Evolutionary conservation across 2,888 invertebrate species (phyloP), one percentile per base, ranked within the genome.

Genomic region (Plemyria rubiginata): DNA sequence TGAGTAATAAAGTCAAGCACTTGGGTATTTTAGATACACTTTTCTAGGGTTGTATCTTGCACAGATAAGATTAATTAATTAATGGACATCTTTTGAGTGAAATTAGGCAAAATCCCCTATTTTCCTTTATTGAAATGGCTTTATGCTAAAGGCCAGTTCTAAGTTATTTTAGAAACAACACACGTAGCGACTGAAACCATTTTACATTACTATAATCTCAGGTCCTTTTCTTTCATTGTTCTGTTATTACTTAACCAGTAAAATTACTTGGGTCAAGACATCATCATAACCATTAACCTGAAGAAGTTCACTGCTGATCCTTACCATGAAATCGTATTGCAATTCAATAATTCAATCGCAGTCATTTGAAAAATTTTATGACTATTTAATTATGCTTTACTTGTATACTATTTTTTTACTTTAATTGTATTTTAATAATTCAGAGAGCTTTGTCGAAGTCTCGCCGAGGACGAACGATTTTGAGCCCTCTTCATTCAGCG

Each of bases 51-150:
- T 22, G 12, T n/a, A 9, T 4, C 53, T 45, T n/a, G 16, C 43
- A 41, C 12, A 38, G 53, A 61, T 60, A 59, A 56, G 57, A 58
- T 58, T 45, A 54, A 43, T 53, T 58, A 66, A 45, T 58, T 54
- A 68, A 63, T 49, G 45, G 46, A 53, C 52, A 54, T 54, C 52
- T 54, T 55, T 50, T 36, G 62, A 53, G 38, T 51, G 53, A 67
- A 64, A 32, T 61, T 55, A 60, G 55, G 43, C 16, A 13, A 68
- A n/a, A 68, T 63, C 51, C 66, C 55, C 65, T 57, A 65, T 67
- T 65, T 63, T 50, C 49, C 46, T 67, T 67, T 71, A 69, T 62
- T 67, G 62, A 65, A 69, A 71, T 63, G 46, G 56, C 60, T 69
- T 61, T 66, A 69, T 60, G 53, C 50, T 58, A 40, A 62, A 41